These are phyloP conservation scores for Cyclargus thomasi DNA, from an alignment of 1,140 invertebrate species.

Conservation along the genomic window DNA sequence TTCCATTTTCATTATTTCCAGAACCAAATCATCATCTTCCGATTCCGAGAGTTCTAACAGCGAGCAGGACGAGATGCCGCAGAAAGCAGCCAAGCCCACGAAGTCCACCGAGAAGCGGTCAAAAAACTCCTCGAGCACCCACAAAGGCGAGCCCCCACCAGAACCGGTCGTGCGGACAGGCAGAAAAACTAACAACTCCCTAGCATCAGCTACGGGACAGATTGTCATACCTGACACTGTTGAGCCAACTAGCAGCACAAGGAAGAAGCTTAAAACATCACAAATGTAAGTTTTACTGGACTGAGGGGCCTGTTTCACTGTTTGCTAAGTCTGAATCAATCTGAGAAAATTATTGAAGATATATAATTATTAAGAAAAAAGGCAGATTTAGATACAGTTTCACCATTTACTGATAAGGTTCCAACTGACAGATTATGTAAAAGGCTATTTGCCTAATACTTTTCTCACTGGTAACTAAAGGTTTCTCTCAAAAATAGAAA, in stretches of 20 bases:
- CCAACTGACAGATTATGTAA: too few species aligned
- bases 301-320: too few species aligned
- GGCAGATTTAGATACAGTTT: too few species aligned
- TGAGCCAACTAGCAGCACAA: conserved; percentile 62
- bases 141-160: conserved; percentile 67
- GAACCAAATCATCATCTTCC: conserved; percentile 38
- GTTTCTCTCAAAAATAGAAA: too few species aligned
- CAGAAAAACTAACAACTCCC: conserved; percentile 90
- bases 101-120: conserved; percentile 48
- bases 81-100: conserved; percentile 41
- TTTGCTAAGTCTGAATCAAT: too few species aligned
- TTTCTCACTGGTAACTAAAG: too few species aligned
- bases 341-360: too few species aligned
- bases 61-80: conserved; percentile 55
- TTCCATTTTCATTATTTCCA: neutral
- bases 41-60: conserved; percentile 44
- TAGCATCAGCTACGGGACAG: conserved; percentile 87
- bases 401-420: too few species aligned
- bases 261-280: conserved; percentile 79
- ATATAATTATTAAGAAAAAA: too few species aligned
- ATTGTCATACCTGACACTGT: conserved; percentile 82
- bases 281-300: conserved; percentile 78
- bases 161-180: conserved; percentile 77
- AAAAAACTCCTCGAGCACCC: conserved; percentile 55
- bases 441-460: too few species aligned